Evolutionary conservation across 2,797 vertebrate genomes (phyloP), one percentile per base, ranked within the genome.

Genomic region (Aulostomus chinensis): DNA sequence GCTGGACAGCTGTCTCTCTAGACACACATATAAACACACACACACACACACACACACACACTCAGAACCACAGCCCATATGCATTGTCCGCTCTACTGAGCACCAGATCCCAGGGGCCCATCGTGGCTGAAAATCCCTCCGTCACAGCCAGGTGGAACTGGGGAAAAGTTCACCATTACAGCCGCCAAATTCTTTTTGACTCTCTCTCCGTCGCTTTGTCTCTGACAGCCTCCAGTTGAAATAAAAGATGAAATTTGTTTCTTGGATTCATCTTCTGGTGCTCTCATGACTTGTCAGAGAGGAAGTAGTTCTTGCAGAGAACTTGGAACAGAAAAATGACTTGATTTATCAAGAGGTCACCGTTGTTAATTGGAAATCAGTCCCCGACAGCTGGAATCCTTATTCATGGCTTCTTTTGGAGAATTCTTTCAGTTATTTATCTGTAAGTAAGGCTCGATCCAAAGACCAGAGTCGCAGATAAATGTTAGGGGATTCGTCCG

Each of bases 1-100:
- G 90, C 86, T 86, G 86, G 89, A 86, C 91, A 93, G 91, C 89
- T 90, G 81, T 86, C 83, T 76, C 68, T 82, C 63, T 58, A 67
- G 52, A 81, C 68, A 78, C 80, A 76, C 74, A 80, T 41, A 65
- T 43, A 62, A 36, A 81, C 37, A 61, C 38, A 61, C 49, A 42
- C 30, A 36, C 31, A 58, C 37, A 61, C 43, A 36, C 33, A 34
- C 33, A 55, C 39, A 32, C 11, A 61, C 68, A 68, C 51, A 64
- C 55, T 15, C 46, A 64, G 69, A 69, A 83, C 77, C 81, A 86
- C 56, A 76, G 78, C 83, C 85, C 87, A 80, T 85, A 88, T 87
- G 81, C 67, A 71, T 20, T 60, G 77, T 73, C 64, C 37, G 68
- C 78, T 85, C 83, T 25, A 25, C 73, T 82, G 75, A 86, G 76